These are phyloP conservation scores for Rhagium mordax DNA, from an alignment of 2,888 invertebrate species.

Conservation along the genomic window DNA sequence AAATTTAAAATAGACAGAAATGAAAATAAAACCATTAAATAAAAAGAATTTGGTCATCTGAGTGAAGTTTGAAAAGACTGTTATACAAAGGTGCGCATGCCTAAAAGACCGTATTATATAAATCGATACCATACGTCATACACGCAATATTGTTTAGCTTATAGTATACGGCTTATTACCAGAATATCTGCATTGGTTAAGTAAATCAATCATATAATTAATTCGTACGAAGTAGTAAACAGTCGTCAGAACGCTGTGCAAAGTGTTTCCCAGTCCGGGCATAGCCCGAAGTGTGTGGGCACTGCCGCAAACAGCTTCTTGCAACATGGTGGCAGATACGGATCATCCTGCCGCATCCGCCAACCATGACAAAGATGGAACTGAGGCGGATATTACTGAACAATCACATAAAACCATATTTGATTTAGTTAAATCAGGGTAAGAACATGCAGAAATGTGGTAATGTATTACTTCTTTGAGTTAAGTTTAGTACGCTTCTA, in stretches of 20 bases:
- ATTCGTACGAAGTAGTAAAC: conserved; percentile 6
- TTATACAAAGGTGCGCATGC: too few relatives aligned
- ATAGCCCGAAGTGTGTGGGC: conserved; percentile 93
- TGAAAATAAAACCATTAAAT: too few relatives aligned
- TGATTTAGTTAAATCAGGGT: conserved; percentile 90
- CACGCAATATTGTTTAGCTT: conserved; percentile 7
- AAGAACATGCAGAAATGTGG: conserved; percentile 50
- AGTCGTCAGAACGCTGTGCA: conserved; percentile 68
- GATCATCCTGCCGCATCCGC: conserved; percentile 71
- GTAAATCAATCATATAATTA: conserved; percentile 23
- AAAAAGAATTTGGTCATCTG: too few relatives aligned
- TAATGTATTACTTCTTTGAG: neutral
- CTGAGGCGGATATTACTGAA: conserved; percentile 69
- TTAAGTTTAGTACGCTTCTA: neutral
- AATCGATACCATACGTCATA: conserved; percentile 7
- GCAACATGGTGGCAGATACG: conserved; percentile 84
- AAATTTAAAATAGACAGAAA: too few relatives aligned
- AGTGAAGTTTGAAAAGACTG: too few relatives aligned
- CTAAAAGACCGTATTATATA: neutral
- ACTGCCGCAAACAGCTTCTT: conserved; percentile 85
- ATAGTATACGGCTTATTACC: neutral
- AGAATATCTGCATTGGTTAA: conserved; percentile 11
- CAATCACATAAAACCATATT: conserved; percentile 81
- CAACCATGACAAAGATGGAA: conserved; percentile 71
- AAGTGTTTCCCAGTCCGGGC: conserved; percentile 88